Conservation (phyloP, 92 coral and sea anemone genomes). For the Parazoanthus swiftii region DNA sequence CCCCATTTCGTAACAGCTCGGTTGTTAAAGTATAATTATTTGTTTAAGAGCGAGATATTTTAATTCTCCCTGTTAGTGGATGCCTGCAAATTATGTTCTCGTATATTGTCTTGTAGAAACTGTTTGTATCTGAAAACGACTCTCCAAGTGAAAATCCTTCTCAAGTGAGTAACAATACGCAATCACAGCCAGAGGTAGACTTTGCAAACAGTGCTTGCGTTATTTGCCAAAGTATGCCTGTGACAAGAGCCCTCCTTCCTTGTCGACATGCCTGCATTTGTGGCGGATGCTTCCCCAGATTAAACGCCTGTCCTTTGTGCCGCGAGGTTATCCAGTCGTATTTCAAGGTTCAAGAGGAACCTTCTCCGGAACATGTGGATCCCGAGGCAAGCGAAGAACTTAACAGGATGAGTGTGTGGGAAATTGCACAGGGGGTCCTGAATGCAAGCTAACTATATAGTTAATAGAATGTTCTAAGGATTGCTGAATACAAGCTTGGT, state of each 20-base stretch:
- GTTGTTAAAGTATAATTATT: no score
- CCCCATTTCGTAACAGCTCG: no score
- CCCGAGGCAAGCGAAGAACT: conserved; percentile 75
- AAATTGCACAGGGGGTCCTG: conserved; percentile 71
- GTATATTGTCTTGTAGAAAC: conserved; percentile 11
- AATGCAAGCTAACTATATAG: conserved; percentile 51
- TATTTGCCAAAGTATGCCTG: conserved; percentile 79
- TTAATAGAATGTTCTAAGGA: background rate
- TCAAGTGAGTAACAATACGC: background rate
- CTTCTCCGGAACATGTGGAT: conserved; percentile 51
- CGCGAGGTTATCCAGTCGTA: conserved; percentile 80
- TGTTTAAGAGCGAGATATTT: no score
- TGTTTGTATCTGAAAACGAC: conserved; percentile 31
- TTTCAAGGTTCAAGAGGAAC: conserved; percentile 80
- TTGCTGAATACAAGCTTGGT: background rate
- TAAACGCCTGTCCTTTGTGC: conserved; percentile 90
- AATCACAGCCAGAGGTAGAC: conserved; percentile 10
- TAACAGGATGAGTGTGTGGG: conserved; percentile 68
- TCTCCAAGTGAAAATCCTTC: background rate
- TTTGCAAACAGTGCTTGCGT: conserved; percentile 64
- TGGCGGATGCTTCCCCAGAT: conserved; percentile 70
- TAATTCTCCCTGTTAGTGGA: no score
- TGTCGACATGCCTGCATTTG: conserved; percentile 97
- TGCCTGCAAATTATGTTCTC: background rate
- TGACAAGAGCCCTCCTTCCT: conserved; percentile 86